Percentiles rank a stretch among this genome's conserved stretches.
Conservation (phyloP, 2,113 vertebrate species). For the Thoracochromis brauschi region DNA sequence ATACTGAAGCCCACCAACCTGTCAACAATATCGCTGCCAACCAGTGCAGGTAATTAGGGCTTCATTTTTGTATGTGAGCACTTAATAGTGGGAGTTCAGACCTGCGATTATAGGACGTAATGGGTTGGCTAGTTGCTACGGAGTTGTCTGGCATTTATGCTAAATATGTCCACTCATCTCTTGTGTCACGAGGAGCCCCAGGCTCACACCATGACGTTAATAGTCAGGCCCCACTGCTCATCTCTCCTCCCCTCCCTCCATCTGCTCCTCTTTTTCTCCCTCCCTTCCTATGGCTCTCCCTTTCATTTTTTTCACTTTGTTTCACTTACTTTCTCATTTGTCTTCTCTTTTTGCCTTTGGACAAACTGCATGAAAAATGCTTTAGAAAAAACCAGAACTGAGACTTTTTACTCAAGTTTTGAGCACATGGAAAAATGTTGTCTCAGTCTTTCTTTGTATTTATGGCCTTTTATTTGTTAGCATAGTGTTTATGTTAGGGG, state of each 20-base stretch:
- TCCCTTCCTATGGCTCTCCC: not conserved
- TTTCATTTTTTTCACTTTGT: not conserved
- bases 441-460: not conserved
- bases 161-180: constrained; percentile 41
- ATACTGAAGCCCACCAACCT: not conserved
- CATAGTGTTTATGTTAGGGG: not conserved
- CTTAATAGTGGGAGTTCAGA: not conserved
- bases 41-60: not conserved
- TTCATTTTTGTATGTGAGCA: not conserved
- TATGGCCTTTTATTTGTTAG: not conserved
- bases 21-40: not conserved
- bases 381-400: not conserved
- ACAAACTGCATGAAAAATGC: not conserved
- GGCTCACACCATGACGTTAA: constrained; percentile 48
- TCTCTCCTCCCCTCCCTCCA: constrained; percentile 24
- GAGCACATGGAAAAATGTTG: not conserved
- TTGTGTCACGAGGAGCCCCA: constrained; percentile 17
- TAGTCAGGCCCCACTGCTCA: constrained; percentile 44
- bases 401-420: not conserved
- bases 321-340: not conserved
- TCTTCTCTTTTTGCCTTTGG: not conserved
- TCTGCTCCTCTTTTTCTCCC: constrained; percentile 11
- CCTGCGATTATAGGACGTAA: not conserved
- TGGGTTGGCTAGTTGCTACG: not conserved
- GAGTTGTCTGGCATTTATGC: not conserved